phyloP scores from a whole-genome alignment of 2,113 vertebrate species.

The Nothoprocta perdicaria region DNA sequence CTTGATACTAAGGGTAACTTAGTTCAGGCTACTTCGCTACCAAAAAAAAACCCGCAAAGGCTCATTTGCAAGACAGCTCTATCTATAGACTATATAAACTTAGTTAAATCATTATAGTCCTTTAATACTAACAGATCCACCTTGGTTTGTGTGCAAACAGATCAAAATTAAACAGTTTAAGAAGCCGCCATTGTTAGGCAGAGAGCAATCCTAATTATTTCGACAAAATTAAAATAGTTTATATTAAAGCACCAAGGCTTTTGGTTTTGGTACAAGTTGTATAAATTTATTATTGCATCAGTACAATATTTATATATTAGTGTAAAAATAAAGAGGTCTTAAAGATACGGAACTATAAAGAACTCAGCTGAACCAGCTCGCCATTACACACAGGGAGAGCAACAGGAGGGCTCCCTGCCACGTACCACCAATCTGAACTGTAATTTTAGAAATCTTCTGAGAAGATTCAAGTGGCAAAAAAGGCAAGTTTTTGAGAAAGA shows the following conservation, averaged over 20 bases:
- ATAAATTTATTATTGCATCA: background rate
- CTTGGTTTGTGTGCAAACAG: constrained; percentile 1
- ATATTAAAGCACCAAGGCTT: background rate
- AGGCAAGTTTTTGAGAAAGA: background rate
- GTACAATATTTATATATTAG: background rate
- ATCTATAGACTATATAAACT: background rate
- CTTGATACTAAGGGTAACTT: background rate
- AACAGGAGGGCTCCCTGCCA: background rate
- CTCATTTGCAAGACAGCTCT: background rate
- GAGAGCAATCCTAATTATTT: background rate
- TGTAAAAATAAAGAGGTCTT: background rate
- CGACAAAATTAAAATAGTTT: background rate
- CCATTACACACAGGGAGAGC: background rate
- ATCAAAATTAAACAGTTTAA: constrained; percentile 3
- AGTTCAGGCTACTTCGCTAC: background rate
- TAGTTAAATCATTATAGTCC: background rate
- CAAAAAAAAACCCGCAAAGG: background rate
- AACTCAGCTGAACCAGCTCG: background rate
- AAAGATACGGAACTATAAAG: background rate
- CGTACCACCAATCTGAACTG: background rate
- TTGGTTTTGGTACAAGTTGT: background rate
- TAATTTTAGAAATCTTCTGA: background rate
- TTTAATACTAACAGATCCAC: background rate
- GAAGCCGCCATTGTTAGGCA: background rate
- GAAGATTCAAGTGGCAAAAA: background rate